phyloP scores from a whole-genome alignment of 2,888 invertebrate genomes.

The Arge pagana region DNA sequence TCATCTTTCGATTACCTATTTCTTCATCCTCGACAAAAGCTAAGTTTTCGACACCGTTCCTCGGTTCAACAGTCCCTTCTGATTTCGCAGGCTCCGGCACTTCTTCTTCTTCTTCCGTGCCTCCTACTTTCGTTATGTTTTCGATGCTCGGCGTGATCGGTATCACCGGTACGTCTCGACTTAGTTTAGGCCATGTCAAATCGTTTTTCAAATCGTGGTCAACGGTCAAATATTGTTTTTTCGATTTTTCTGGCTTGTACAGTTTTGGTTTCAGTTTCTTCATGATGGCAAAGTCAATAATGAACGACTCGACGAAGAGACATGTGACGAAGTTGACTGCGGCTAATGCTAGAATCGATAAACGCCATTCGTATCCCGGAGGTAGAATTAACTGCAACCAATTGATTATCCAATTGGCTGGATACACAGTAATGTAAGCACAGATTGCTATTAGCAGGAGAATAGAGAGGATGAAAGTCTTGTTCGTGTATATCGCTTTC shows the following conservation, averaged over 20 bases:
- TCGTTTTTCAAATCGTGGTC: slow-evolving; percentile 63
- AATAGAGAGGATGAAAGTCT: slow-evolving; percentile 60
- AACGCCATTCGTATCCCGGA: slow-evolving; percentile 55
- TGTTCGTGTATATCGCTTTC: slow-evolving; percentile 66
- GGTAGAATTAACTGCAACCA: slow-evolving; percentile 52
- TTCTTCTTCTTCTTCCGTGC: background rate
- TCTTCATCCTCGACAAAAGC: slow-evolving; percentile 34
- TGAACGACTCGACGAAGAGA: slow-evolving; percentile 62
- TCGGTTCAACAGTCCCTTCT: no score
- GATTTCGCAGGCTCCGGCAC: no score
- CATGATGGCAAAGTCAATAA: slow-evolving; percentile 67
- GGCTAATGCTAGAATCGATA: slow-evolving; percentile 53
- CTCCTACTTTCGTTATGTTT: slow-evolving; percentile 36
- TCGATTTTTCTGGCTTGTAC: slow-evolving; percentile 63
- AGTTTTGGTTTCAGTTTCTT: slow-evolving; percentile 61
- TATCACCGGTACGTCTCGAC: slow-evolving; percentile 38
- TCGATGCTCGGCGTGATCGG: slow-evolving; percentile 43
- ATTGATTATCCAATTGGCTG: slow-evolving; percentile 57
- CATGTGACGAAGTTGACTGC: slow-evolving; percentile 62
- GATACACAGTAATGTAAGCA: slow-evolving; percentile 59
- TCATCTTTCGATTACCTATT: slow-evolving; percentile 9
- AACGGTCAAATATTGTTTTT: slow-evolving; percentile 67
- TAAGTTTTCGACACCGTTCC: slow-evolving; percentile 28
- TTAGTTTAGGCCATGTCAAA: slow-evolving; percentile 68
- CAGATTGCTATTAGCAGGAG: slow-evolving; percentile 60